phyloP scores from a whole-genome alignment of 1,140 invertebrate genomes.

The Drosophila rufa region DNA sequence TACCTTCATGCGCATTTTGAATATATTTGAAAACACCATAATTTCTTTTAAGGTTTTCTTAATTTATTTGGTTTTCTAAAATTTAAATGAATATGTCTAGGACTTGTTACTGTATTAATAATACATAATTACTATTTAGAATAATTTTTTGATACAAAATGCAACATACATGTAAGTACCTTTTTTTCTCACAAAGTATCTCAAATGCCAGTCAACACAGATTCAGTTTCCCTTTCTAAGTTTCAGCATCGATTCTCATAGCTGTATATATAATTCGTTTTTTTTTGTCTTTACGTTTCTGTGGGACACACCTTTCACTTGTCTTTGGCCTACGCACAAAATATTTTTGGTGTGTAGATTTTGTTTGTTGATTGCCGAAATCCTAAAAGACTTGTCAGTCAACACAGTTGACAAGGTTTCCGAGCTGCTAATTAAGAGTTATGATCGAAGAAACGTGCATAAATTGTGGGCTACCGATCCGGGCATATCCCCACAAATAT shows the following conservation, averaged over 20 bases:
- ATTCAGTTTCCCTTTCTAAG: constrained; percentile 43
- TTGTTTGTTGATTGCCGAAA: constrained; percentile 71
- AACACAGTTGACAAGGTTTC: constrained; percentile 80
- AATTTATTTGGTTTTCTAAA: background rate
- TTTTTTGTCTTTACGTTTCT: constrained; percentile 21
- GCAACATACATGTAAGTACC: background rate
- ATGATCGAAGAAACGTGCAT: constrained; percentile 77
- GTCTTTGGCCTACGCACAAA: constrained; percentile 63
- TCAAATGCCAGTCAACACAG: background rate
- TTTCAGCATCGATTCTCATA: constrained; percentile 20
- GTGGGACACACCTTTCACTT: constrained; percentile 72
- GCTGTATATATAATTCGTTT: constrained; percentile 7
- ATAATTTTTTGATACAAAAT: background rate
- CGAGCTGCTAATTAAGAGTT: constrained; percentile 76
- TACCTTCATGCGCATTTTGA: background rate
- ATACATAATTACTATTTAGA: background rate
- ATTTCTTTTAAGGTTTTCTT: background rate
- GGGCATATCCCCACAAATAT: constrained; percentile 8
- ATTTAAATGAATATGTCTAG: background rate
- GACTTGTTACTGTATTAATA: background rate
- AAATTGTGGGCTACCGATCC: constrained; percentile 55
- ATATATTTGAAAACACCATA: background rate
- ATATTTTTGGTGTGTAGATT: constrained; percentile 49
- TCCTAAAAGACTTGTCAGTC: constrained; percentile 80
- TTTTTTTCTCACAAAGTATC: background rate